These are phyloP conservation scores for Ethmia dodecea DNA, from an alignment of 2,888 invertebrate species.

Conservation along the genomic window DNA sequence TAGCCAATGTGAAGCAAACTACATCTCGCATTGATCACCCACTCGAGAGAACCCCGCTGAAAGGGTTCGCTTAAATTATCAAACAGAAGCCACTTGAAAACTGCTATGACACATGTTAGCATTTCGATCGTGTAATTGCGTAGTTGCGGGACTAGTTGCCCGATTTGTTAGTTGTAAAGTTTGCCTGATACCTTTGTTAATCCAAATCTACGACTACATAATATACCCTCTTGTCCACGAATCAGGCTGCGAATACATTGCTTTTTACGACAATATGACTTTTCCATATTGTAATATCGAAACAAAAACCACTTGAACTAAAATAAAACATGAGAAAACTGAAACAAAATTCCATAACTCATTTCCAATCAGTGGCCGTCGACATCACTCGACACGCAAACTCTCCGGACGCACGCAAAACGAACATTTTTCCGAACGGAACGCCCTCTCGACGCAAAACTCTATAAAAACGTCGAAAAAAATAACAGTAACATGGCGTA, in stretches of 20 bases:
- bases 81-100: conserved; percentile 70
- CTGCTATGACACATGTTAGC: conserved; percentile 72
- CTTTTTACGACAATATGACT: conserved; percentile 14
- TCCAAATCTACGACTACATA: no score
- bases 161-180: conserved; percentile 20
- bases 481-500: conserved; percentile 78
- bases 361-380: conserved; percentile 62
- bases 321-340: conserved; percentile 43
- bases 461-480: conserved; percentile 76
- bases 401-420: conserved; percentile 74
- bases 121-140: conserved; percentile 35
- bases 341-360: conserved; percentile 63
- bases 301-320: conserved; percentile 42
- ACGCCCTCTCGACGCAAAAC: conserved; percentile 73
- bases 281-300: conserved; percentile 22
- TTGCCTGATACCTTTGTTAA: no score
- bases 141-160: conserved; percentile 26
- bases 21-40: conserved; percentile 47
- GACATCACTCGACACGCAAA: conserved; percentile 70
- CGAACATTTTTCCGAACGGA: conserved; percentile 75
- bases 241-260: no score
- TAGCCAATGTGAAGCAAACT: conserved; percentile 43
- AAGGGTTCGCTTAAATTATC: conserved; percentile 64
- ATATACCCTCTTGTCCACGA: no score
- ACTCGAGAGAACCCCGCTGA: conserved; percentile 40